phyloP scores from a whole-genome alignment of 2,113 vertebrate species.

The Alaudala cheleensis region DNA sequence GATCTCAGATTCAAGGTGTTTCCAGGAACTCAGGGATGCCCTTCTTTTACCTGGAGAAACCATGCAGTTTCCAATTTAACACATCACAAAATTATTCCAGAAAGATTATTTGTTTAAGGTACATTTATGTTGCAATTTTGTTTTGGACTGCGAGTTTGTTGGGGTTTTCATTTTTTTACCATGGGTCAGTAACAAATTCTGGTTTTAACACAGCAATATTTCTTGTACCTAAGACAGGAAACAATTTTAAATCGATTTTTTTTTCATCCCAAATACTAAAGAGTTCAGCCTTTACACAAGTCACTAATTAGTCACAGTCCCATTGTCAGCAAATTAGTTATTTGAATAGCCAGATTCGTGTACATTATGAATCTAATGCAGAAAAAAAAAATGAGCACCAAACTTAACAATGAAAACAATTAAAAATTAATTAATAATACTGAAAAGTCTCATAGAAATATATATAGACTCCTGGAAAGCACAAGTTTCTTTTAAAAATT shows the following conservation, averaged over 20 bases:
- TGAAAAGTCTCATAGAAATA: background rate
- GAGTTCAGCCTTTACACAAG: background rate
- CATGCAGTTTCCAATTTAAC: background rate
- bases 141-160: background rate
- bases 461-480: background rate
- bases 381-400: background rate
- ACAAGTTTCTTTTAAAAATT: background rate
- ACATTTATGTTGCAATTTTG: background rate
- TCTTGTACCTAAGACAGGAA: background rate
- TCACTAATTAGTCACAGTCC: background rate
- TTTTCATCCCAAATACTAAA: background rate
- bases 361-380: background rate
- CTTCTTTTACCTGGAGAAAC: background rate
- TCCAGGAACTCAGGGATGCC: background rate
- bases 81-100: background rate
- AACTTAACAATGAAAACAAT: background rate
- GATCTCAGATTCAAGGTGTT: background rate
- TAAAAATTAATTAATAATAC: background rate
- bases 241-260: background rate
- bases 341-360: background rate
- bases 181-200: background rate
- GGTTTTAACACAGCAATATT: background rate
- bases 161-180: background rate
- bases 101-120: background rate
- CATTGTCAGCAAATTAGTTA: background rate